Evolutionary conservation across 1,140 invertebrate genomes (phyloP).

Genomic region (Drosophila jambulina): DNA sequence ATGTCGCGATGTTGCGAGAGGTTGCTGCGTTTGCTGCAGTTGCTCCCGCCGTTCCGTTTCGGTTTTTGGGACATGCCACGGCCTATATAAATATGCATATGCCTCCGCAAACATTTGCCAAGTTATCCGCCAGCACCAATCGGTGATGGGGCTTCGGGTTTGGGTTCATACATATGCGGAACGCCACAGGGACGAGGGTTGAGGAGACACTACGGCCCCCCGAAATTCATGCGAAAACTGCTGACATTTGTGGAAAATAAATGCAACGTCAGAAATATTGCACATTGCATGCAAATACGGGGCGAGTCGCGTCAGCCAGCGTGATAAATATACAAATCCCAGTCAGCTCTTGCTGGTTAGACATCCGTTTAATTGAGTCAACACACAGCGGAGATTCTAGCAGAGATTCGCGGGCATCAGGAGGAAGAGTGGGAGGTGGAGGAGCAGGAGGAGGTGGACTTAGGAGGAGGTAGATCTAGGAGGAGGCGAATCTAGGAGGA

Average conservation of each 20-base stretch:
- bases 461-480: background rate
- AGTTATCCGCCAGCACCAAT: constrained; percentile 33
- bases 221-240: constrained; percentile 77
- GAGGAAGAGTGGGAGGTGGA: constrained; percentile 3
- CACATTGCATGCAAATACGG: constrained; percentile 73
- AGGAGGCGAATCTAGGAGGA: background rate
- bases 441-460: background rate
- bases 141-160: background rate
- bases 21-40: constrained; percentile 7
- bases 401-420: background rate
- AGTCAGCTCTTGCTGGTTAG: constrained; percentile 56
- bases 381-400: constrained; percentile 44
- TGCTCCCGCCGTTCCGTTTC: background rate
- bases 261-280: constrained; percentile 76
- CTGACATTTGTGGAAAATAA: constrained; percentile 77
- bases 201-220: background rate
- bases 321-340: constrained; percentile 76
- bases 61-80: constrained; percentile 39
- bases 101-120: constrained; percentile 73
- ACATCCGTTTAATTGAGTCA: constrained; percentile 78
- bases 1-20: constrained; percentile 6
- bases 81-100: constrained; percentile 80
- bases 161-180: constrained; percentile 4
- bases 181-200: background rate
- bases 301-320: constrained; percentile 39